Evolutionary conservation across 2,888 invertebrate genomes (phyloP).

Genomic region (Gymnosoma rotundatum): DNA sequence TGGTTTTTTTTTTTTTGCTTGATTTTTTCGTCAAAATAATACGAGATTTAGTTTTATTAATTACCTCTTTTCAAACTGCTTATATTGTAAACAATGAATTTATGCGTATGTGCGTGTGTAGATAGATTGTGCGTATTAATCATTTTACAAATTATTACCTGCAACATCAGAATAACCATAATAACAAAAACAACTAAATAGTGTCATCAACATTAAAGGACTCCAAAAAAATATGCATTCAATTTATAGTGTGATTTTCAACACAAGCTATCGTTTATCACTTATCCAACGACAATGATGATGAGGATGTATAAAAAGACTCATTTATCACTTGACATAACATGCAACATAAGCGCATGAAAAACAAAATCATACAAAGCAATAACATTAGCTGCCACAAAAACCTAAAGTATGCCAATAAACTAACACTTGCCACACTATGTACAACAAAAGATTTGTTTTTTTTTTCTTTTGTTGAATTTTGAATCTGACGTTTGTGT

Average conservation of each 20-base stretch:
- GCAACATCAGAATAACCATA: slow-evolving; percentile 30
- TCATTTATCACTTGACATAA: slow-evolving; percentile 67
- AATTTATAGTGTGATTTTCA: slow-evolving; percentile 63
- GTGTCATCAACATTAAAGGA: slow-evolving; percentile 58
- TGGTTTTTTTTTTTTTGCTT: neutral
- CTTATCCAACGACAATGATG: slow-evolving; percentile 60
- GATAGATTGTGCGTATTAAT: slow-evolving; percentile 30
- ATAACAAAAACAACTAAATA: slow-evolving; percentile 48
- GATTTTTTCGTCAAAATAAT: neutral
- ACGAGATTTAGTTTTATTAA: slow-evolving; percentile 32
- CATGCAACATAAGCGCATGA: slow-evolving; percentile 61
- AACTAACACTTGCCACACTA: slow-evolving; percentile 60
- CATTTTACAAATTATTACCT: slow-evolving; percentile 61
- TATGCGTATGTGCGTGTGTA: neutral
- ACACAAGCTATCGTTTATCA: slow-evolving; percentile 70
- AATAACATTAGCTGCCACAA: slow-evolving; percentile 51
- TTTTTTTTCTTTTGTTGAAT: neutral
- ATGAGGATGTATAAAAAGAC: slow-evolving; percentile 63
- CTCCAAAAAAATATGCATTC: slow-evolving; percentile 43
- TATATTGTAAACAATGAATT: slow-evolving; percentile 1
- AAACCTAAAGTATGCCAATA: slow-evolving; percentile 66
- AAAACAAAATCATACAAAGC: slow-evolving; percentile 18
- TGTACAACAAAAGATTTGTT: slow-evolving; percentile 35
- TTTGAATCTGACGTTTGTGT: slow-evolving; percentile 24
- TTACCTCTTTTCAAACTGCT: slow-evolving; percentile 16